These are phyloP conservation scores for Pseudopipra pipra DNA, from an alignment of 2,113 vertebrate genomes.

Conservation along the genomic window DNA sequence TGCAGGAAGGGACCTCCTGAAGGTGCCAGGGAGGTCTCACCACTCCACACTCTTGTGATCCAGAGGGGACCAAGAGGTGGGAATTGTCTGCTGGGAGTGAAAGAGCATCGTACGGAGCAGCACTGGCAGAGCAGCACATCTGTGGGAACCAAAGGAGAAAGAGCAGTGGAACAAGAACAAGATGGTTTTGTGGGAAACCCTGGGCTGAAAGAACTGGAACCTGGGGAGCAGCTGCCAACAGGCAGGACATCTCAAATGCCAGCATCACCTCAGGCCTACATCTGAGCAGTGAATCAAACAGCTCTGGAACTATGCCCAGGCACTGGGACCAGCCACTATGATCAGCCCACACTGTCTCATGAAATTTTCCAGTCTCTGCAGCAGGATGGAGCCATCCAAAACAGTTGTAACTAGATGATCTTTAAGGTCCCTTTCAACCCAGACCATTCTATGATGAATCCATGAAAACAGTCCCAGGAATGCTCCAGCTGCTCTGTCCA, in stretches of 20 bases:
- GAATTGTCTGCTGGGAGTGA: background rate
- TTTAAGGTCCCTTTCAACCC: background rate
- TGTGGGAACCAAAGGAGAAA: background rate
- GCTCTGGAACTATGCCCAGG: background rate
- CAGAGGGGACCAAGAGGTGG: background rate
- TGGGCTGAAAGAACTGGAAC: background rate
- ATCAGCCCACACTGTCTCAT: background rate
- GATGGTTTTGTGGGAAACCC: background rate
- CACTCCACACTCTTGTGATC: background rate
- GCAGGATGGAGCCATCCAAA: background rate
- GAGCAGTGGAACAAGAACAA: background rate
- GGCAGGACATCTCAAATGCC: background rate
- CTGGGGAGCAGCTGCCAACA: background rate
- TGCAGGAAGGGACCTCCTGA: background rate
- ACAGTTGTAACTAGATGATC: background rate
- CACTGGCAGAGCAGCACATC: background rate
- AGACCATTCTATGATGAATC: background rate
- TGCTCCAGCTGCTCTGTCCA: background rate
- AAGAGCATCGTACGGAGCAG: background rate
- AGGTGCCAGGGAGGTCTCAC: background rate
- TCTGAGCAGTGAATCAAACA: background rate
- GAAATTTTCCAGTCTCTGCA: background rate
- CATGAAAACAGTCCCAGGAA: background rate
- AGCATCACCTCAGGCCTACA: background rate
- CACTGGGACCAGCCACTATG: background rate